A percentile compares a stretch with the other conserved stretches of the same genome.
These are phyloP conservation scores for Amphipyra tragopoginis DNA, from an alignment of 2,888 invertebrate genomes.

Conservation along the genomic window DNA sequence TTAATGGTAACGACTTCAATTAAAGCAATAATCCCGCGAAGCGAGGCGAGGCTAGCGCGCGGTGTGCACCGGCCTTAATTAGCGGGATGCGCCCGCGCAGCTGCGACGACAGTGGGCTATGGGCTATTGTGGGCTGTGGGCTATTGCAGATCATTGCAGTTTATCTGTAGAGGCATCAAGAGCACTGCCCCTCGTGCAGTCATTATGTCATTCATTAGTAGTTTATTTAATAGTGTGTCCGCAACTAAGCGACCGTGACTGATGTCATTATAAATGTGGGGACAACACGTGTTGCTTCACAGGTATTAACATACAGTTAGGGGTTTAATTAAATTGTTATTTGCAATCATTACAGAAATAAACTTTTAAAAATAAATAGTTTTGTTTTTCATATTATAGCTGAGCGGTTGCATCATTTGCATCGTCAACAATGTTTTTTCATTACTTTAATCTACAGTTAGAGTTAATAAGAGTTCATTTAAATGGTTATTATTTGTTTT, in stretches of 20 bases:
- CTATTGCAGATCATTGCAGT: constrained; percentile 7
- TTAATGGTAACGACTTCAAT: constrained; percentile 30
- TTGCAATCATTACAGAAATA: no score
- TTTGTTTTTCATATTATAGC: no score
- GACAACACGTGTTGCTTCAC: constrained; percentile 17
- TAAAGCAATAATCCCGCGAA: constrained; percentile 1
- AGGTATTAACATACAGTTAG: background rate
- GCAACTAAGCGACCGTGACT: constrained; percentile 12
- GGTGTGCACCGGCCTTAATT: constrained; percentile 19
- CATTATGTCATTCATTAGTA: constrained; percentile 21
- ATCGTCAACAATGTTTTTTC: no score
- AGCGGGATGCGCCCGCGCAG: constrained; percentile 29
- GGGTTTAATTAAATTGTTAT: background rate
- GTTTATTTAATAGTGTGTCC: constrained; percentile 4
- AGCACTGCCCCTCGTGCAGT: constrained; percentile 8
- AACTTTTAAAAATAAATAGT: no score
- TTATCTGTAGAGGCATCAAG: background rate
- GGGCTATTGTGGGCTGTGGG: background rate
- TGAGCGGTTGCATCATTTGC: no score
- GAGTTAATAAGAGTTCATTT: no score
- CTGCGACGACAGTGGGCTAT: constrained; percentile 19
- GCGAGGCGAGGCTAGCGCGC: background rate
- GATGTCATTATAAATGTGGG: background rate
- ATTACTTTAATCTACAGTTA: no score
- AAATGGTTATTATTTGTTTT: no score